These are phyloP conservation scores for Pseudomugil gertrudae DNA, from an alignment of 2,797 vertebrate species.

Conservation along the genomic window DNA sequence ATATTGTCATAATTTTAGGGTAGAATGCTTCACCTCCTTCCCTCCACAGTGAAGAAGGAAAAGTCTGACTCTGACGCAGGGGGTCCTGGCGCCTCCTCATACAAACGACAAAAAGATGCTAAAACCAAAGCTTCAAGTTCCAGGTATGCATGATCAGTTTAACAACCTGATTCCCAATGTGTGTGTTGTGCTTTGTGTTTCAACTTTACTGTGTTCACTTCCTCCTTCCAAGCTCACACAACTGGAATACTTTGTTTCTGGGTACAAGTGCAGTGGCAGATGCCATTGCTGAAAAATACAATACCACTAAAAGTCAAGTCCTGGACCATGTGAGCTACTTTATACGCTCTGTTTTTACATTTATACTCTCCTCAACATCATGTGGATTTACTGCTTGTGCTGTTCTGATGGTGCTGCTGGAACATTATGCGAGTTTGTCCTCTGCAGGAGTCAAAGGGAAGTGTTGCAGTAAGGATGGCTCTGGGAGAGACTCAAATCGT, in stretches of 20 bases:
- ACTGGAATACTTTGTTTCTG: constrained; percentile 95
- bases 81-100: constrained; percentile 83
- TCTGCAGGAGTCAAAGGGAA: constrained; percentile 89
- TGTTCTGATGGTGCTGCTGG: not conserved
- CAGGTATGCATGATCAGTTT: constrained; percentile 78
- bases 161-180: not conserved
- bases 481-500: constrained; percentile 96
- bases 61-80: constrained; percentile 73
- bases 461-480: constrained; percentile 93
- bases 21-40: constrained; percentile 91
- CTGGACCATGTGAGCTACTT: constrained; percentile 90
- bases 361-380: not conserved
- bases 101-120: constrained; percentile 90
- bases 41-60: constrained; percentile 91
- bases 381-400: not conserved
- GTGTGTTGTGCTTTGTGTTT: not conserved
- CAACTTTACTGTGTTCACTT: not conserved
- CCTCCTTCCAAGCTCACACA: constrained; percentile 87
- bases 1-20: constrained; percentile 78
- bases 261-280: constrained; percentile 94
- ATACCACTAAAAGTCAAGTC: constrained; percentile 93
- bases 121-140: constrained; percentile 91
- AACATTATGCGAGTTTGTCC: constrained; percentile 1
- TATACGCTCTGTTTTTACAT: not conserved
- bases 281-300: constrained; percentile 94